A percentile compares a stretch with the other conserved stretches of the same genome.
Conservation (phyloP, 2,888 invertebrate species). For the Heliconius charithonia region DNA sequence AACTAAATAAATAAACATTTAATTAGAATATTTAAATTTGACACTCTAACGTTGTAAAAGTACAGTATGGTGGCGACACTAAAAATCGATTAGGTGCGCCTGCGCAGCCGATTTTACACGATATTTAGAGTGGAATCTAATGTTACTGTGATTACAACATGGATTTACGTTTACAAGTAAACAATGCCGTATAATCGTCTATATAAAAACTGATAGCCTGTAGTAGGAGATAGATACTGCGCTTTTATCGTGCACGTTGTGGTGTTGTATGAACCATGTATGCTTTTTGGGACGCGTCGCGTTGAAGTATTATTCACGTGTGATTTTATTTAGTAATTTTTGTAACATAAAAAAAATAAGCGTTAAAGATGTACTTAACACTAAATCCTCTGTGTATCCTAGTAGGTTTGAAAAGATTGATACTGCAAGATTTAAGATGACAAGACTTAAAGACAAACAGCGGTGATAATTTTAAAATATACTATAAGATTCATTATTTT, state of each 20-base stretch:
- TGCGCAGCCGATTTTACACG: constrained; percentile 52
- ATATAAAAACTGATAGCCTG: constrained; percentile 39
- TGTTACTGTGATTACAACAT: constrained; percentile 57
- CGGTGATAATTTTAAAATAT: too few species aligned
- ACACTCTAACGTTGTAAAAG: constrained; percentile 33
- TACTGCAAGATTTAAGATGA: too few species aligned
- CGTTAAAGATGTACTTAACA: too few species aligned
- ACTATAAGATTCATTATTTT: too few species aligned
- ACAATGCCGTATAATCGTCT: constrained; percentile 50
- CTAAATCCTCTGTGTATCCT: too few species aligned
- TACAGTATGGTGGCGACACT: constrained; percentile 53
- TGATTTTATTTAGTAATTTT: too few species aligned
- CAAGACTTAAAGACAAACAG: too few species aligned
- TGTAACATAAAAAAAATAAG: too few species aligned
- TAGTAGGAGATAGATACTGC: constrained; percentile 6
- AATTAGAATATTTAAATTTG: constrained; percentile 31
- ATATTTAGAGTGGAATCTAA: constrained; percentile 59
- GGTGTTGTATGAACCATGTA: background rate
- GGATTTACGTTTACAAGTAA: constrained; percentile 57
- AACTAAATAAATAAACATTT: background rate
- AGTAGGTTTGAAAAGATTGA: too few species aligned
- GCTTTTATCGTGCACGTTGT: background rate
- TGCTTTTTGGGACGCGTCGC: background rate
- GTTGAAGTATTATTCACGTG: background rate
- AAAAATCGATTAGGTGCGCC: constrained; percentile 60